These are phyloP conservation scores for Oreochromis grahami DNA, from an alignment of 2,797 vertebrate species.

Conservation along the genomic window DNA sequence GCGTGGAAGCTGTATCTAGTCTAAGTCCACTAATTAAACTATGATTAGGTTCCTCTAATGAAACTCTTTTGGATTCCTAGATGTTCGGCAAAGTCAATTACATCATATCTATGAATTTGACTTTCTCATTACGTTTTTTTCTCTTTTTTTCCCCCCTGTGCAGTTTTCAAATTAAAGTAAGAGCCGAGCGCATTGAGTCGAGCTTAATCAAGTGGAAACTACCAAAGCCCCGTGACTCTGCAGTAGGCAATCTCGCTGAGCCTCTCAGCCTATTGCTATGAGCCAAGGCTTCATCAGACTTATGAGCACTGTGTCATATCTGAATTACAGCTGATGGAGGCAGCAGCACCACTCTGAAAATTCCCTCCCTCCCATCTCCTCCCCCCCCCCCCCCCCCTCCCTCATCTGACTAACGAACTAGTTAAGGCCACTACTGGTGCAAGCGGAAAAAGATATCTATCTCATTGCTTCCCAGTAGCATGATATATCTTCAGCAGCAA, in stretches of 20 bases:
- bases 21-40: conserved; percentile 76
- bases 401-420: conserved; percentile 63
- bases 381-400: not conserved
- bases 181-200: conserved; percentile 61
- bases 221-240: conserved; percentile 74
- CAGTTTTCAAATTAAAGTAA: conserved; percentile 75
- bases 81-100: conserved; percentile 79
- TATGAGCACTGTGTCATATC: conserved; percentile 67
- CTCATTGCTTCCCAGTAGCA: conserved; percentile 25
- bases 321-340: conserved; percentile 62
- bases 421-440: conserved; percentile 25
- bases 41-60: conserved; percentile 75
- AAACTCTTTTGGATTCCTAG: conserved; percentile 69
- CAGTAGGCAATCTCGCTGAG: conserved; percentile 70
- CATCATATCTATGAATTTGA: conserved; percentile 78
- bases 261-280: conserved; percentile 60
- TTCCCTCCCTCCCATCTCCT: not conserved
- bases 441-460: conserved; percentile 14
- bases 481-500: conserved; percentile 43
- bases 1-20: conserved; percentile 32
- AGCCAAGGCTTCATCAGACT: conserved; percentile 74
- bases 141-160: conserved; percentile 7
- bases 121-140: conserved; percentile 76
- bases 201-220: conserved; percentile 81
- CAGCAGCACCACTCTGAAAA: conserved; percentile 34